Base-by-base conservation (phyloP, 2,888 invertebrate genomes). In the Cataglyphis livida region DNA sequence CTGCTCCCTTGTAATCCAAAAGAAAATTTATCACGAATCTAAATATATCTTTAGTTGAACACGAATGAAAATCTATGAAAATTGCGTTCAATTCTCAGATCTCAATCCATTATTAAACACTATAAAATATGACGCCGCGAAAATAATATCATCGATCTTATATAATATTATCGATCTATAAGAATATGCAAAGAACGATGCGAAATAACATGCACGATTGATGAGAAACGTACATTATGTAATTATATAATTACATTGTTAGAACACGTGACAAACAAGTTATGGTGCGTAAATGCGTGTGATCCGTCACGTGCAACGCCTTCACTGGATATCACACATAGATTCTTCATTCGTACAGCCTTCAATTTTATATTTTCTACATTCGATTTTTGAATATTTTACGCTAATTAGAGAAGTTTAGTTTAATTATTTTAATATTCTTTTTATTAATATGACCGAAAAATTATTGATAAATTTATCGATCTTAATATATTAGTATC, bases 131-230 rank as follows among this genome's bases (percentile, higher is more conserved):
- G n/a, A 32, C 28, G 18, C 44, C 5, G 21, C n/a, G 28, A 25
- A 44, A 44, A 73, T 41, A 10, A 51, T 6, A 35, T 51, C 25
- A n/a, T 59, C 3, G 9, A 32, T 44, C 21, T 62, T 74, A 44
- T 12, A n/a, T 74, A 74, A 74, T 5, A 2, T 62, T 74, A 62
- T 62, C 62, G 44, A n/a, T 12, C n/a, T 7, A 61, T 62, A 28
- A 74, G 32, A 32, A 62, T 32, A 0, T 32, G 62, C 44, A 15
- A 32, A 74, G 21, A 32, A 74, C 15, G 9, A 74, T 21, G 44
- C n/a, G 62, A 28, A 12, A 59, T n/a, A 51, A 51, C 15, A 7
- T n/a, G n/a, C 5, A n/a, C 48, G n/a, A 18, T 12, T 7, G n/a
- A n/a, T n/a, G 51, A 51, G 7, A 51, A 6, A 51, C n/a, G 7